Evolutionary conservation across 1,140 invertebrate genomes (phyloP), one percentile per base, ranked within the genome.

Genomic region (Venustaconcha ellipsiformis): DNA sequence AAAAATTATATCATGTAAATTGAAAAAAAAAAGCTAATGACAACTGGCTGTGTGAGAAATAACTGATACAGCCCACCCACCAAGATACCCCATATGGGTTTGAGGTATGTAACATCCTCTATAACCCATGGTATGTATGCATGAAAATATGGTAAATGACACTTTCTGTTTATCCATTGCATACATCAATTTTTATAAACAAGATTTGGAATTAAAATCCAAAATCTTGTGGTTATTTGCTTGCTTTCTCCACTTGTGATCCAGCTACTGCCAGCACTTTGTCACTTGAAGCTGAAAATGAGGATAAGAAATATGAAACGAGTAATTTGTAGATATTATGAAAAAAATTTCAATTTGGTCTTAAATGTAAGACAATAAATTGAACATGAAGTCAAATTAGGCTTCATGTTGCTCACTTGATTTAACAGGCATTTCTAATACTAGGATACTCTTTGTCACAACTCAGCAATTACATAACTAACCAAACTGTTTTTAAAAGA

Each of bases 231-330:
- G 30, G 14, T 82, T 37, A 86, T 70, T 83, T 85, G 74, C 59
- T 82, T 60, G 87, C 87, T 69, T 86, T 60, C 58, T 86, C 78
- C 8, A 88, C 87, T 60, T 88, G 87, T 74, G 86, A 85, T 14
- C 87, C 84, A 55, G 87, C 87, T 14, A 88, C 85, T 48, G 82
- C 85, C 59, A 88, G 78, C 62, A 88, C 74, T 67, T 88, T 86
- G 62, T 87, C 87, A 48, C 86, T 82, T 67, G 86, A 82, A 30
- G 77, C 87, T 88, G 80, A 65, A 84, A 82, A 37, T 65, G 63
- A 72, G 67, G 71, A 57, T 59, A 58, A 65, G 4, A 26, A 62
- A n/a, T 59, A 26, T 18, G 20, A 57, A 20, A 60, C 18, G 12
- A 26, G 30, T 2, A n/a, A 26, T 71, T 18, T n/a, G 26, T 8